Evolutionary conservation across 2,113 vertebrate species (phyloP), one percentile per base, ranked within the genome.

Genomic region (Callorhinus ursinus): DNA sequence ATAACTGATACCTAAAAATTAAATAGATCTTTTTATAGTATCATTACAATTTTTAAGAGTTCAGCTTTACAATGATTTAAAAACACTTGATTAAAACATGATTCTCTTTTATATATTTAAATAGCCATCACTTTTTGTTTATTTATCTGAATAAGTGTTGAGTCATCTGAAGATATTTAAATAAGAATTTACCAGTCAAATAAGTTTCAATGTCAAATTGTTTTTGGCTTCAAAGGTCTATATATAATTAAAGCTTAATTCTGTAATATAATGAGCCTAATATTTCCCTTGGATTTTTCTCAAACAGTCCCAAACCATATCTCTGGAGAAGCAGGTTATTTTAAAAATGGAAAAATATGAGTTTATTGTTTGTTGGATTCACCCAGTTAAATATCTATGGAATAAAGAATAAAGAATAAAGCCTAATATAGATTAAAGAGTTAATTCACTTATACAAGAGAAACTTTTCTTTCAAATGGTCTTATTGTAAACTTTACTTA

Each of bases 371-470:
- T 98, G 39, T 94, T 81, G 39, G 26, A 95, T 97, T 98, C 74
- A 97, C 61, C 55, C 72, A 71, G 42, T 96, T 98, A 97, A 97
- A 26, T 67, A 96, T 97, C 96, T 96, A 95, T 97, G 85, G 90
- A 97, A 92, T 95, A 96, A 93, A 98, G 63, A 98, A 97, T 93
- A 97, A 96, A 89, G 63, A 98, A 97, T 93, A 97, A 96, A 89
- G 16, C 19, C 82, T 92, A 97, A 98, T 98, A 93, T 97, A 97
- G 93, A 97, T 98, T 97, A 97, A 98, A 98, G 82, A 26, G 61
- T 22, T 24, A 88, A 57, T 96, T 98, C 96, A 98, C 98, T 98
- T 98, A 90, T 96, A 95, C 95, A 87, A 71, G 15, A 98, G 94
- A 98, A 98, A 98, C 33, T 21, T 7, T 95, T 98, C 90, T 96